A percentile compares a stretch with the other conserved stretches of the same genome.
Conservation (phyloP, 2,888 invertebrate species). For the Eupithecia centaureata region DNA sequence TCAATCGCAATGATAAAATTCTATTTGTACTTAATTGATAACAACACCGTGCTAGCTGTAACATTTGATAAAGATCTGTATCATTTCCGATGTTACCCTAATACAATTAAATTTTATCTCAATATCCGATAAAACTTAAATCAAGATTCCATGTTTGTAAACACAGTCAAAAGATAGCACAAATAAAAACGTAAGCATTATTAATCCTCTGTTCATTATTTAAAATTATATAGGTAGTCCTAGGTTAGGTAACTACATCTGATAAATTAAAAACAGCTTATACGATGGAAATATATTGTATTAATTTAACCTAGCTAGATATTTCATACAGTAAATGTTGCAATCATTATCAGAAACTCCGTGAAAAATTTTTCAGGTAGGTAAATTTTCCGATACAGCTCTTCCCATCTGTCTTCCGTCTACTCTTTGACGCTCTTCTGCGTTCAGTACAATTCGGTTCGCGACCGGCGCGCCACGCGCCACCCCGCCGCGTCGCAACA, state of each 20-base stretch:
- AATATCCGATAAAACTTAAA: not conserved
- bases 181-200: not conserved
- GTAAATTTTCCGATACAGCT: not conserved
- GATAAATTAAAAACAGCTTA: not conserved
- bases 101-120: not conserved
- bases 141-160: not conserved
- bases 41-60: too few species aligned
- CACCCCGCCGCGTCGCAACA: conserved; percentile 38
- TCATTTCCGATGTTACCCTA: not conserved
- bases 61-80: not conserved
- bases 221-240: not conserved
- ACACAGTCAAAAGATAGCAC: not conserved
- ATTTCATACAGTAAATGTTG: not conserved
- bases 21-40: not conserved
- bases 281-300: not conserved
- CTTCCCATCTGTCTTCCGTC: conserved; percentile 14
- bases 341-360: not conserved
- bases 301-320: not conserved
- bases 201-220: not conserved
- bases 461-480: conserved; percentile 41
- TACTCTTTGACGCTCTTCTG: conserved; percentile 42
- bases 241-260: not conserved
- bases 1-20: not conserved
- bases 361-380: not conserved
- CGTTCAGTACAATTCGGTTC: conserved; percentile 68